Evolutionary conservation across 2,113 vertebrate species (phyloP).

Genomic region (Setophaga coronata): DNA sequence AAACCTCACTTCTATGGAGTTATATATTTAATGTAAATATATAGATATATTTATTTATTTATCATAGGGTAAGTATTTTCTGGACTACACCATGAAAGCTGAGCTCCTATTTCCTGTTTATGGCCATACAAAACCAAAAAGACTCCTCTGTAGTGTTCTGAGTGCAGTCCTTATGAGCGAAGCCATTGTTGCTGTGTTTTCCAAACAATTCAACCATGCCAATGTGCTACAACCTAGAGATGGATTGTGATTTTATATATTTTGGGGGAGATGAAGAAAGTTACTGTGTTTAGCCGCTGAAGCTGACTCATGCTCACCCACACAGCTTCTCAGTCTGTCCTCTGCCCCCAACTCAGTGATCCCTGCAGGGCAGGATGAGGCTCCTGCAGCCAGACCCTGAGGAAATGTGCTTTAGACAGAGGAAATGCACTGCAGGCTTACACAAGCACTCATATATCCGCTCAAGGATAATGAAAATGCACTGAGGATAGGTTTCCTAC

Average conservation of each 20-base stretch:
- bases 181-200: background rate
- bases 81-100: background rate
- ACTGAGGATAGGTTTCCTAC: background rate
- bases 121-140: background rate
- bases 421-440: background rate
- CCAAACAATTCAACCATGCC: background rate
- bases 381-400: background rate
- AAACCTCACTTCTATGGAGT: background rate
- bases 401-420: background rate
- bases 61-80: background rate
- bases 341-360: accelerated
- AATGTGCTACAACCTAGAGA: background rate
- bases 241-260: background rate
- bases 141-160: background rate
- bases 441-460: background rate
- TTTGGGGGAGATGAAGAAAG: background rate
- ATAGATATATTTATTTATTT: background rate
- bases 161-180: background rate
- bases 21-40: background rate
- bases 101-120: background rate
- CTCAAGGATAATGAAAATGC: background rate
- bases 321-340: background rate
- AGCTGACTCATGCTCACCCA: background rate
- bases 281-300: background rate
- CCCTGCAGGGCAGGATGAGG: background rate